Conservation (phyloP, 2,888 invertebrate species). For the Macropis europaea region DNA sequence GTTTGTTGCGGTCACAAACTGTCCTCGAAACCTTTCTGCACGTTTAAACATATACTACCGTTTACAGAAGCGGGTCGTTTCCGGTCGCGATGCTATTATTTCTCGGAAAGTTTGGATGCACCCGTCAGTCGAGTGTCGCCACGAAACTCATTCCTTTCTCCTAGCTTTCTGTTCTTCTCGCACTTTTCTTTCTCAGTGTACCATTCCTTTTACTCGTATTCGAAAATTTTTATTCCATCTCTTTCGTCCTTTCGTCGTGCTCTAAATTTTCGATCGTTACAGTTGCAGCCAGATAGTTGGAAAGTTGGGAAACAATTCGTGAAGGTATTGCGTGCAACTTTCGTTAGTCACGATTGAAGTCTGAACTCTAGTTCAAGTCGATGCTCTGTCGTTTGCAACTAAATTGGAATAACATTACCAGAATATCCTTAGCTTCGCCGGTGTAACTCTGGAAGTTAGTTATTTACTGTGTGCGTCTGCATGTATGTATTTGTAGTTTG, state of each 20-base stretch:
- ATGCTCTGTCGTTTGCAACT: conserved; percentile 1
- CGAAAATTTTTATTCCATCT: neutral
- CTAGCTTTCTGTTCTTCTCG: conserved; percentile 5
- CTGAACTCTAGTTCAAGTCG: conserved; percentile 6
- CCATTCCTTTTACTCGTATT: neutral
- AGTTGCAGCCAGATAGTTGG: neutral
- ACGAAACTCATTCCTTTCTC: conserved; percentile 6
- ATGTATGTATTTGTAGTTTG: no score
- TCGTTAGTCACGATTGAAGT: conserved; percentile 1
- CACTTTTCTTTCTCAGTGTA: neutral
- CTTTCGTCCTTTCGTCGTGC: neutral
- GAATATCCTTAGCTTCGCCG: no score
- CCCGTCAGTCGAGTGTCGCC: conserved; percentile 35
- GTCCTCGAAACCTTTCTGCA: conserved; percentile 28
- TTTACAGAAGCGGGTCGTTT: conserved; percentile 23
- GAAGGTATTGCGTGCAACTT: conserved; percentile 12
- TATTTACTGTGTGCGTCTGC: no score
- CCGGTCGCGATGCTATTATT: conserved; percentile 42
- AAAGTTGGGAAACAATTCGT: conserved; percentile 18
- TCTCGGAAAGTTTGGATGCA: conserved; percentile 36
- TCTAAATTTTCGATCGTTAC: conserved; percentile 24
- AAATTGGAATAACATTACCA: neutral
- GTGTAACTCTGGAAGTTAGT: no score
- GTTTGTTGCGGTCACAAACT: conserved; percentile 39
- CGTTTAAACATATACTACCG: conserved; percentile 10